Percentiles rank a stretch among this genome's conserved stretches.
These are phyloP conservation scores for Caenorhabditis sp. DNA, from an alignment of 2,888 invertebrate species.

Conservation along the genomic window DNA sequence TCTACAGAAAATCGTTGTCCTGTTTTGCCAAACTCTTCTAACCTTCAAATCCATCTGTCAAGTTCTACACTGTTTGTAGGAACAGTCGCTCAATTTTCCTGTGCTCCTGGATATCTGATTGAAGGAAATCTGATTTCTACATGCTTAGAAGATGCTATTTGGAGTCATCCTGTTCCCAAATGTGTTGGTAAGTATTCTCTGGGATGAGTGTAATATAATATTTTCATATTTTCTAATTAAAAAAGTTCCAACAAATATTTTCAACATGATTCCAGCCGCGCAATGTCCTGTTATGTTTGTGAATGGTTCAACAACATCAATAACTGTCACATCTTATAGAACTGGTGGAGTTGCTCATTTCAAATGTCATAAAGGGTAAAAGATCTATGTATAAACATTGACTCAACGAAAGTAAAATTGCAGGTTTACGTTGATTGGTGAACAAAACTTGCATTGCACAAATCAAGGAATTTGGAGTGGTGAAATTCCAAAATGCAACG, in stretches of 20 bases:
- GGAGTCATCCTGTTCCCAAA: constrained; percentile 90
- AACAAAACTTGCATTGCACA: constrained; percentile 61
- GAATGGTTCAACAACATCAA: constrained; percentile 43
- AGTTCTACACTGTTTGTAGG: constrained; percentile 55
- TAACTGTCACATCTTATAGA: constrained; percentile 61
- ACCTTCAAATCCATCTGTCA: constrained; percentile 52
- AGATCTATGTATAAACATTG: neutral
- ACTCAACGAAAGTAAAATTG: neutral
- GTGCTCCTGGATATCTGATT: constrained; percentile 56
- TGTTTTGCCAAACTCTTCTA: constrained; percentile 46
- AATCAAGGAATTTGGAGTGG: constrained; percentile 63
- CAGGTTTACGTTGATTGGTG: constrained; percentile 58
- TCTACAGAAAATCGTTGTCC: constrained; percentile 59
- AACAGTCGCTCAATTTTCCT: constrained; percentile 66
- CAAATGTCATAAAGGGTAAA: constrained; percentile 76
- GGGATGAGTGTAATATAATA: neutral
- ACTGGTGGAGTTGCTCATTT: constrained; percentile 75
- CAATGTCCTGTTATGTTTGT: constrained; percentile 66
- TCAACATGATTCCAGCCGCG: constrained; percentile 41
- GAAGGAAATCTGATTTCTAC: constrained; percentile 75
- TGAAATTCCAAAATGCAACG: constrained; percentile 59
- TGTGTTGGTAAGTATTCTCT: constrained; percentile 79
- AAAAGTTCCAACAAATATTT: neutral
- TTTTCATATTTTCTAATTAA: neutral
- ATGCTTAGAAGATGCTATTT: constrained; percentile 90